These are phyloP conservation scores for Schizopygopsis pylzovi DNA, from an alignment of 2,797 vertebrate genomes.

Conservation along the genomic window DNA sequence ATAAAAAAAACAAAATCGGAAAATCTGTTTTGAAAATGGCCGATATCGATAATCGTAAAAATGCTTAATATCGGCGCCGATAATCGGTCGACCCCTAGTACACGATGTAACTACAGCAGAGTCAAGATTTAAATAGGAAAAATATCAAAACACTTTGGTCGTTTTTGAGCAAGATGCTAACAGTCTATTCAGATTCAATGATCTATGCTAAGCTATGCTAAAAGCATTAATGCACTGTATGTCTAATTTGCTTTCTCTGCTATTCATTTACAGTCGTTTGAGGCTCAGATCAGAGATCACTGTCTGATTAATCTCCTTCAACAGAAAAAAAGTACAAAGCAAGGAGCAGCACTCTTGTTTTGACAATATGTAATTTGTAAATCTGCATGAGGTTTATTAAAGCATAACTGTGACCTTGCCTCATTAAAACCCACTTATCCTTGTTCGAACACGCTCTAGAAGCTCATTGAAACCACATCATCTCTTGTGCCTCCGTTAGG, in stretches of 20 bases:
- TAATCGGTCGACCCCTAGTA: no score
- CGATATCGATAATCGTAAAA: no score
- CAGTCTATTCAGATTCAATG: no score
- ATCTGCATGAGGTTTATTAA: constrained; percentile 8
- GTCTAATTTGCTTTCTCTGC: constrained; percentile 49
- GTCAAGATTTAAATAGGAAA: no score
- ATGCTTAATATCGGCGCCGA: no score
- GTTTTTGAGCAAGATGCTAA: no score
- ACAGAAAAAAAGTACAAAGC: constrained; percentile 29
- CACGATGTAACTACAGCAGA: no score
- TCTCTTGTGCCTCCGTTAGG: neutral
- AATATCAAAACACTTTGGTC: no score
- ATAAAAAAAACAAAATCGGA: no score
- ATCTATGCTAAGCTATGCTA: no score
- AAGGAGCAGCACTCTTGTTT: constrained; percentile 1
- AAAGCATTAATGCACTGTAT: no score
- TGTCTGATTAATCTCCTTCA: constrained; percentile 41
- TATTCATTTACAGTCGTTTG: constrained; percentile 52
- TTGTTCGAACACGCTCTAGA: constrained; percentile 11
- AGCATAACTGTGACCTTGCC: neutral
- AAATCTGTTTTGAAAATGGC: no score
- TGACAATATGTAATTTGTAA: constrained; percentile 16
- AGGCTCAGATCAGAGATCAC: constrained; percentile 36
- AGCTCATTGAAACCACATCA: constrained; percentile 32
- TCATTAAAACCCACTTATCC: constrained; percentile 33